Evolutionary conservation across 2,113 vertebrate genomes (phyloP), one percentile per base, ranked within the genome.

Genomic region (Clarias magur): DNA sequence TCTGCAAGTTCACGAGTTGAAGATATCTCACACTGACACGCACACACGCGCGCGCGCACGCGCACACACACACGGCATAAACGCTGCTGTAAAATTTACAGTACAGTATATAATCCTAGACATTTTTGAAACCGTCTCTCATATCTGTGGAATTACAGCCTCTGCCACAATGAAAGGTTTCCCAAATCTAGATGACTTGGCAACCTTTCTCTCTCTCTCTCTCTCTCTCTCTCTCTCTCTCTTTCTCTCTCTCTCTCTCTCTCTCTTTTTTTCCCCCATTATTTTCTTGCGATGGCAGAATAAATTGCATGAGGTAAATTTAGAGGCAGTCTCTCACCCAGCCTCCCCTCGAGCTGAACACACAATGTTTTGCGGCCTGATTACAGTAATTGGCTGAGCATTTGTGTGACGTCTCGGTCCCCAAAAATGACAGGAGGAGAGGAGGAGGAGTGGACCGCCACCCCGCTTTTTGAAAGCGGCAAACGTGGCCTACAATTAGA

Each of bases 351-450:
- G 68, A 88, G 73, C 42, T 23, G 80, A 81, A 48, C 80, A 88
- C 75, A 87, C 79, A 57, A 72, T 78, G 81, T 67, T 82, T 83
- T 72, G 76, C 30, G n/a, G 62, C 16, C 76, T 91, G 87, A 91
- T 91, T 91, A 91, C 87, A 89, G 86, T 91, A 87, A 88, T 87
- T 88, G 91, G 59, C 85, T 78, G 76, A 60, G 68, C 76, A 65
- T 86, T 88, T 89, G 65, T 87, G 83, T 88, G 88, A 91, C 80
- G 75, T 85, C 82, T 73, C 62, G 5, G 87, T 57, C 78, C 72
- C 82, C 57, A 79, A 88, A 91, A 89, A 88, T 88, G 89, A 88
- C 87, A 85, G 68, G 76, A 62, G 56, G 25, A 75, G 82, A 85
- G 75, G 80, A 76, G 80, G 86, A 83, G 72, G 86, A 82, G 85